Percentiles rank a stretch among this genome's conserved stretches.
phyloP scores from a whole-genome alignment of 2,797 vertebrate species.

The Poecilia wingei region DNA sequence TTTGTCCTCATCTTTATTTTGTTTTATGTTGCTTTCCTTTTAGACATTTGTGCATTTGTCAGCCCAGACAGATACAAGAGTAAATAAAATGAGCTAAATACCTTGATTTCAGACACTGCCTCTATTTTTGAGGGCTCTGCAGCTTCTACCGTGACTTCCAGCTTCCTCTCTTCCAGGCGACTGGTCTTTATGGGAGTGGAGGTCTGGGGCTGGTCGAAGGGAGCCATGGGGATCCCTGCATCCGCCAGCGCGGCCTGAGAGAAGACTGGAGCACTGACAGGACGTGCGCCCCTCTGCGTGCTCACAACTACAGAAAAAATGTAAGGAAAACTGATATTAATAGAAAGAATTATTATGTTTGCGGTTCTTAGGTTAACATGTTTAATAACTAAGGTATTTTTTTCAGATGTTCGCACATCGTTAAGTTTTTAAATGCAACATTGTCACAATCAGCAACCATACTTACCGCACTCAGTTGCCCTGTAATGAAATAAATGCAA shows the following conservation, averaged over 20 bases:
- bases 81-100: conserved; percentile 43
- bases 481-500: conserved; percentile 11
- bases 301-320: conserved; percentile 70
- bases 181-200: conserved; percentile 71
- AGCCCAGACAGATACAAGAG: not conserved
- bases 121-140: conserved; percentile 78
- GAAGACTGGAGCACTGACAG: conserved; percentile 91
- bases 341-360: not conserved
- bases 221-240: conserved; percentile 67
- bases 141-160: conserved; percentile 77
- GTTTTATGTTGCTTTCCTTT: not conserved
- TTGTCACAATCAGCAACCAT: conserved; percentile 14
- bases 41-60: not conserved
- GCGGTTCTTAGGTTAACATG: not conserved
- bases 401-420: not conserved
- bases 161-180: conserved; percentile 75
- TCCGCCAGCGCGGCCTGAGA: conserved; percentile 79
- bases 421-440: conserved; percentile 4
- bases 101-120: conserved; percentile 77
- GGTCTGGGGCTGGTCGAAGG: conserved; percentile 70
- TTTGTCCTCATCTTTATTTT: not conserved
- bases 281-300: conserved; percentile 84
- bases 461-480: conserved; percentile 33
- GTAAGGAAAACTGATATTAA: conserved; percentile 29
- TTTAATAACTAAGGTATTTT: not conserved